A percentile compares a stretch with the other conserved stretches of the same genome.
Evolutionary conservation across 2,797 vertebrate species (phyloP).

Genomic region (Oreochromis mossambicus): DNA sequence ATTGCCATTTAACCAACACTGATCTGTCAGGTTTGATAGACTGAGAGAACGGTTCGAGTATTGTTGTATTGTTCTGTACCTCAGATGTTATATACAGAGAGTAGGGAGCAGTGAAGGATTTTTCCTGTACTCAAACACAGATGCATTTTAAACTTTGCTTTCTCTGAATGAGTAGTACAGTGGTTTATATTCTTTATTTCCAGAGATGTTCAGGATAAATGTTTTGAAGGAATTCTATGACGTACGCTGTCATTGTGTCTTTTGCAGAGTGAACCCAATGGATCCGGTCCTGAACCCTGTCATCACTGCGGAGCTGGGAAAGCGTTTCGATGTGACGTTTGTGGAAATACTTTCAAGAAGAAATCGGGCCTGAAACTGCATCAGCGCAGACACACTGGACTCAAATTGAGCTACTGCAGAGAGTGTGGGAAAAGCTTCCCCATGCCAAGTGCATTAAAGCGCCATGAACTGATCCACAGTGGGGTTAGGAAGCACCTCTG

Average conservation of each 20-base stretch:
- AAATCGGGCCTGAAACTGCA: not conserved
- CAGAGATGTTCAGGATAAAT: accelerated
- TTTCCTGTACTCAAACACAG: not conserved
- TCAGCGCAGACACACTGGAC: not conserved
- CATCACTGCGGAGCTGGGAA: not conserved
- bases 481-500: not conserved
- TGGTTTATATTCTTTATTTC: not conserved
- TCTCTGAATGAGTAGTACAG: not conserved
- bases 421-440: not conserved
- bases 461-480: not conserved
- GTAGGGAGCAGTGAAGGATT: not conserved
- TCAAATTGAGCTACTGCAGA: not conserved
- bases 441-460: not conserved
- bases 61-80: not conserved
- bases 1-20: not conserved
- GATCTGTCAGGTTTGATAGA: not conserved
- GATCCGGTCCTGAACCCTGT: not conserved
- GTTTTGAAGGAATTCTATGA: not conserved
- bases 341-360: not conserved
- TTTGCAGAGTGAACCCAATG: not conserved
- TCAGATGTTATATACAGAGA: not conserved
- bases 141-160: not conserved
- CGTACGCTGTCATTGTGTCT: not conserved
- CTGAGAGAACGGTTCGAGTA: not conserved
- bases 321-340: not conserved